Base-by-base conservation (phyloP, 2,113 vertebrate species). In the Poeciliopsis turrubarensis region DNA sequence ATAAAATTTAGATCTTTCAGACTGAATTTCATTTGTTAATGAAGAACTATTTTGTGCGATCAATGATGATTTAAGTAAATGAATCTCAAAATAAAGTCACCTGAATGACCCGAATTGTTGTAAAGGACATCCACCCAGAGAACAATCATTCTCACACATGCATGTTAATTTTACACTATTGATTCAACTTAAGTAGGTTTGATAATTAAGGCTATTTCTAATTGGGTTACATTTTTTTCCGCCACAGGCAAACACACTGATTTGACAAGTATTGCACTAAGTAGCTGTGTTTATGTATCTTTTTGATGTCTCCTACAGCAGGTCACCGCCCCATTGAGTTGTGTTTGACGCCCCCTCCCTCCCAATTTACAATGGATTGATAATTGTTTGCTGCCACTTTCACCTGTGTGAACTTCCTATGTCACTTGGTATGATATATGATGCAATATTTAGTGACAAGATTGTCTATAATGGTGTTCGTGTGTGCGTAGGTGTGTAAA, bases 401-500 rank as follows among this genome's bases (percentile, higher is more conserved):
- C 9, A 57, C 51, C 51, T 70, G 10, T 63, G 9, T 37, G 37
- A 72, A n/a, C 70, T 81, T 78, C 51, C 51, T 64, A 44, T 70
- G 54, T 67, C 70, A 68, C 57, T 71, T 77, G 29, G 77, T 3
- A 37, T 72, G 31, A 79, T 65, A 30, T 65, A 72, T 26, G 29
- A 11, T 12, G 1, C 27, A 60, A 11, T 74, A 26, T 78, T 29
- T 60, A 65, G 25, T 7, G 30, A 17, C 66, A 30, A 60, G 22
- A n/a, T 65, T 84, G 74, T 70, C 60, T 72, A 22, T 72, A 32
- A 41, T 47, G 41, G 41, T 17, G 6, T 13, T 3, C n/a, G 10
- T 31, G 41, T 78, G 31, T 7, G 31, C 5, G 31, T 32, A 5
- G 8, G 4, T 31, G 4, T 34, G 41, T 80, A 65, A 9, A 54